phyloP scores from a whole-genome alignment of 2,113 vertebrate species.

The Budorcas taxicolor region DNA sequence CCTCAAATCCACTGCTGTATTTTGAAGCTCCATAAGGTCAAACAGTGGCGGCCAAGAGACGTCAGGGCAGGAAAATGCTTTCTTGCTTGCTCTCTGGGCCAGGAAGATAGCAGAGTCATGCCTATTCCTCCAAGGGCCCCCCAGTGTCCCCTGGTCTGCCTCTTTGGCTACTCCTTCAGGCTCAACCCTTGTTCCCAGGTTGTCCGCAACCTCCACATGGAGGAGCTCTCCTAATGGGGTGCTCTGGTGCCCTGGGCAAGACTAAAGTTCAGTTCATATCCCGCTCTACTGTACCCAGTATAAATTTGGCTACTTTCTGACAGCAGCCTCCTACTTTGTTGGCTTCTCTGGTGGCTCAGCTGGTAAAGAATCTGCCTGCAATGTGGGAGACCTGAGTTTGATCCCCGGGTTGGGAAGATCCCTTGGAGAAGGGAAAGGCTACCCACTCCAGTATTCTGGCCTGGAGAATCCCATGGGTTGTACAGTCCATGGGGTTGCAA shows the following conservation, averaged over 20 bases:
- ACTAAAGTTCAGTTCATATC: background rate
- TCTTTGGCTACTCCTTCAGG: background rate
- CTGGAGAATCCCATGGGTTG: background rate
- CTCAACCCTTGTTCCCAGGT: background rate
- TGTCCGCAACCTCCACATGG: background rate
- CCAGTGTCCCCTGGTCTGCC: background rate
- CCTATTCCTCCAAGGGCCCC: fast-evolving
- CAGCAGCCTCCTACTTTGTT: background rate
- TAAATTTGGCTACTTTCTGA: background rate
- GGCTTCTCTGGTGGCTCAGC: background rate
- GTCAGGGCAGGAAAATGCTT: background rate
- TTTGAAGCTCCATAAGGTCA: background rate
- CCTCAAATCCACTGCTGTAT: background rate
- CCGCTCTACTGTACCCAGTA: background rate
- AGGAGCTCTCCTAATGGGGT: background rate
- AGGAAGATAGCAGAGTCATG: background rate
- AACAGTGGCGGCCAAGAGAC: fast-evolving
- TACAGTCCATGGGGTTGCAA: background rate
- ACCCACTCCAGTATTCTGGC: background rate
- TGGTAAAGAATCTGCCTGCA: background rate
- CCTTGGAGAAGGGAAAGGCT: background rate
- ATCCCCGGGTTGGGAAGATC: background rate
- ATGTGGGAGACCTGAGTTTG: background rate
- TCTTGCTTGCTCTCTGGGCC: background rate
- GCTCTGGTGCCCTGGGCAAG: background rate